Evolutionary conservation across 2,888 invertebrate species (phyloP).

Genomic region (Oxyscelio sp.): DNA sequence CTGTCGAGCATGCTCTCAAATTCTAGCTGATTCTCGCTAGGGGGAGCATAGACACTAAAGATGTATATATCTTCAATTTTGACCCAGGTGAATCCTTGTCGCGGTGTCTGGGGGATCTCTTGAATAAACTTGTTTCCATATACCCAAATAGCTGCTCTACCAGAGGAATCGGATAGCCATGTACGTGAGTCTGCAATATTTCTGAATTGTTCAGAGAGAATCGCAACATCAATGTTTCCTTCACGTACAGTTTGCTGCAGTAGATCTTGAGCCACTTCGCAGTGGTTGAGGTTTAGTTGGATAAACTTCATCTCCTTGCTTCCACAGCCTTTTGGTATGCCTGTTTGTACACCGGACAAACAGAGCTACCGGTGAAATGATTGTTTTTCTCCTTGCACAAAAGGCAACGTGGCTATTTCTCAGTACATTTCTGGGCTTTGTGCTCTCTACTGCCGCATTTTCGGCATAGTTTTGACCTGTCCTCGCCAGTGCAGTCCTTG

Average conservation of each 20-base stretch:
- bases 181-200: no score
- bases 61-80: conserved; percentile 23
- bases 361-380: no score
- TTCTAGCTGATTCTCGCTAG: no score
- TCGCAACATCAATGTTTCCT: conserved; percentile 39
- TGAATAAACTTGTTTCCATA: neutral
- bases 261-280: no score
- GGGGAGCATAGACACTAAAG: conserved; percentile 57
- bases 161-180: neutral
- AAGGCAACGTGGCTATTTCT: conserved; percentile 13
- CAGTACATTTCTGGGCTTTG: conserved; percentile 19
- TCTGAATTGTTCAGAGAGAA: conserved; percentile 63
- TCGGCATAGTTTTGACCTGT: conserved; percentile 36
- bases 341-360: neutral
- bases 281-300: no score
- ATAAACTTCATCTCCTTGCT: no score
- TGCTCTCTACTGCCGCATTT: conserved; percentile 39
- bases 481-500: conserved; percentile 1
- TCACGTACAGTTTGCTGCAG: no score
- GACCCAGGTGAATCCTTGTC: neutral
- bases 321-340: no score
- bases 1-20: no score
- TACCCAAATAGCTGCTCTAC: neutral
- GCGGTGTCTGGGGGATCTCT: neutral
- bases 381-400: conserved; percentile 35